phyloP scores from a whole-genome alignment of 2,113 vertebrate species.

The Pelodiscus sinensis region DNA sequence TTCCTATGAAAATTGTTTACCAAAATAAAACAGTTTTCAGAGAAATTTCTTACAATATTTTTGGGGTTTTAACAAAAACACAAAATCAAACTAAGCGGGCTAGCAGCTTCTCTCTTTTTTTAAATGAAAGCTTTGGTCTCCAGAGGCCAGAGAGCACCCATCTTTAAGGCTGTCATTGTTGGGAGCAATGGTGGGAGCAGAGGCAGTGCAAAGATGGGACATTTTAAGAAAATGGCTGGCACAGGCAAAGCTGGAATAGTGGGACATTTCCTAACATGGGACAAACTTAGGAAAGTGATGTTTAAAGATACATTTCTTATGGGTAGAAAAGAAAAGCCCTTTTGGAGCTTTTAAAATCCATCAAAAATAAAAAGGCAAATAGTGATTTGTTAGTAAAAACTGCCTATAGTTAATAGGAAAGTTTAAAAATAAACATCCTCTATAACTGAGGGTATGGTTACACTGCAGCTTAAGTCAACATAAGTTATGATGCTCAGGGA shows the following conservation, averaged over 20 bases:
- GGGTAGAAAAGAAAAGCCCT: background rate
- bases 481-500: too few species aligned
- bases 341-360: background rate
- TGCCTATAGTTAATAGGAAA: background rate
- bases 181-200: too few species aligned
- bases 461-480: too few species aligned
- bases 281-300: background rate
- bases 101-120: background rate
- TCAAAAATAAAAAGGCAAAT: constrained; percentile 9
- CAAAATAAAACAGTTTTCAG: background rate
- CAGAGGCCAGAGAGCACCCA: background rate
- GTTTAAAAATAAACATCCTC: background rate
- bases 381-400: background rate
- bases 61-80: background rate
- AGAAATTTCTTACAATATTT: background rate
- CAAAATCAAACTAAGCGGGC: background rate
- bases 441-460: background rate
- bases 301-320: constrained; percentile 13
- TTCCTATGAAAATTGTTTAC: background rate
- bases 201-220: background rate
- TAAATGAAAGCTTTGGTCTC: constrained; percentile 20
- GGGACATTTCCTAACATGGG: background rate
- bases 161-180: constrained; percentile 38
- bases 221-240: background rate
- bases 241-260: background rate